Evolutionary conservation across 2,113 vertebrate genomes (phyloP), one percentile per base, ranked within the genome.

Genomic region (Crotalus tigris): DNA sequence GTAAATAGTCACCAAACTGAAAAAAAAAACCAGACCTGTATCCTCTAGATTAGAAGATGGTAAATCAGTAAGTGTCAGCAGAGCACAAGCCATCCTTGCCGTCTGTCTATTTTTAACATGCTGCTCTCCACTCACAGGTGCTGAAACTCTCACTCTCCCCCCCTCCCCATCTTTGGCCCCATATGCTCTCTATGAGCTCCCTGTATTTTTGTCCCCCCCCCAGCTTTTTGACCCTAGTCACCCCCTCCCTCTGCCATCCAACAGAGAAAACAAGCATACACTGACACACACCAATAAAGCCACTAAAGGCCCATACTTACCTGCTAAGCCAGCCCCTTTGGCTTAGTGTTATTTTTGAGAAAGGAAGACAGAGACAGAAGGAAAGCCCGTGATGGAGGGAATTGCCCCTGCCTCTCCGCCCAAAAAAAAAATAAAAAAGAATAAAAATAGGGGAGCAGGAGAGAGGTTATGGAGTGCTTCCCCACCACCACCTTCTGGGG

Each of bases 251-350:
- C 10, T 53, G 55, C 81, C 33, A 12, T 53, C 92, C 69, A 33
- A 90, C 12, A 26, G 69, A 17, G 39, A n/a, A 26, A 39, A 59
- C 29, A 90, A 46, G 49, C 33, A 90, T 69, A 49, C 24, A 92
- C 46, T 19, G 51, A 90, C 88, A 93, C 92, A 93, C 92, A 90
- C 39, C 55, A 89, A 55, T 33, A 53, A 7, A 93, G 92, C 92
- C 92, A 44, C 92, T 44, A 33, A 93, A 53, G 89, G 92, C 89
- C 92, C 81, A 93, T 90, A 90, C 92, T 90, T 87, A 93, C 92
- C 92, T 87, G 55, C 89, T 90, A 86, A 90, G 69, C n/a, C 89
- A 93, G 64, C 92, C 88, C 89, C 53, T 93, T 85, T 93, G 88
- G 92, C 92, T 93, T 86, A 93, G 90, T 87, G 26, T 87, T 64